Percentiles rank a stretch among this genome's conserved stretches.
Conservation (phyloP, 2,797 vertebrate genomes). For the Megaceryle alcyon region DNA sequence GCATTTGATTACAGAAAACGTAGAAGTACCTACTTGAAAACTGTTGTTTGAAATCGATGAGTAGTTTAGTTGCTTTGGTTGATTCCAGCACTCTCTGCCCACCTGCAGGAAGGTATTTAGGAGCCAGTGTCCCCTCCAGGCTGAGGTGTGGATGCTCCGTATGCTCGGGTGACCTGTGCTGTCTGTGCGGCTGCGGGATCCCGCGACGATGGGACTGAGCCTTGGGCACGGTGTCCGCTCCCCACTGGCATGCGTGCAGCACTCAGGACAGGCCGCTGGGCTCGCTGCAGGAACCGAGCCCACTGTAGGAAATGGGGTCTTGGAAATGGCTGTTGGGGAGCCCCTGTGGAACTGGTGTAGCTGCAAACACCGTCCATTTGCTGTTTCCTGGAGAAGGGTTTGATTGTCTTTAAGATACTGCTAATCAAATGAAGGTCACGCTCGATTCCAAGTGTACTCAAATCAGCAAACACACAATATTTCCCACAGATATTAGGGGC, state of each 20-base stretch:
- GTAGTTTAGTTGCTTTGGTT: neutral
- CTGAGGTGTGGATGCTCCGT: rapidly evolving
- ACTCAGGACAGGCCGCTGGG: neutral
- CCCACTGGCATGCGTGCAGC: rapidly evolving
- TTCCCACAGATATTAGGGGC: neutral
- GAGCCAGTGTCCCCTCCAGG: neutral
- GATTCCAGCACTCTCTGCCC: neutral
- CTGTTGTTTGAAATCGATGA: neutral
- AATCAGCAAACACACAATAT: neutral
- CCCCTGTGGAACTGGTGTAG: neutral
- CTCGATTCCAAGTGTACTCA: neutral
- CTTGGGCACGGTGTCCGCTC: neutral
- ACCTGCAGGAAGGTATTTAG: rapidly evolving
- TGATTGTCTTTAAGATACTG: neutral
- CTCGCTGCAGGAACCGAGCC: rapidly evolving
- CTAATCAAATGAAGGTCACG: neutral
- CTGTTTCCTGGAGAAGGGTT: neutral
- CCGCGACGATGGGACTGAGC: rapidly evolving
- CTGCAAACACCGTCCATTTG: neutral
- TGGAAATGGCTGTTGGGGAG: neutral
- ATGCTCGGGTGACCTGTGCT: neutral
- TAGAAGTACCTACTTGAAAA: neutral
- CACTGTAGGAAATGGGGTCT: neutral
- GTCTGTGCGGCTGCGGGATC: rapidly evolving
- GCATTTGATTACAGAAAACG: neutral